Conservation (phyloP, 2,113 vertebrate genomes). For the Mustela lutreola region DNA sequence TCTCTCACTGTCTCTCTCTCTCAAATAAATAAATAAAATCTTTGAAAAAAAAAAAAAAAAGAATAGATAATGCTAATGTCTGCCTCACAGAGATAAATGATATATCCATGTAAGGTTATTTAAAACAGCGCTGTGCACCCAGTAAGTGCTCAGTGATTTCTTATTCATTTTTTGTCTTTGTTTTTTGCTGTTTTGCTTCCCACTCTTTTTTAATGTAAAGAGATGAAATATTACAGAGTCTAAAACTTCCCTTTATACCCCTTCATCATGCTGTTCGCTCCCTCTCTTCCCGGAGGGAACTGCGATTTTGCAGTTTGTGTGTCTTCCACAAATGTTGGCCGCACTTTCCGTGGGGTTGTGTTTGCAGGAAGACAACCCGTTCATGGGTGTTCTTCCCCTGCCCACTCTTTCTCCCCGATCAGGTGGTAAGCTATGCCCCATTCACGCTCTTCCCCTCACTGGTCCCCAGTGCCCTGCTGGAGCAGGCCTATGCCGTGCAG, state of each 20-base stretch:
- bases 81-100: background rate
- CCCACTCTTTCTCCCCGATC: constrained; percentile 59
- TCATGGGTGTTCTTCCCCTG: background rate
- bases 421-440: constrained; percentile 94
- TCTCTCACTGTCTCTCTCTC: too few species aligned
- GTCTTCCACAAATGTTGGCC: background rate
- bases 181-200: background rate
- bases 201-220: background rate
- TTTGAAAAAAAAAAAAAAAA: too few species aligned
- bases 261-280: background rate
- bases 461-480: constrained; percentile 90
- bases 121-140: background rate
- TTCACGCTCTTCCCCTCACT: constrained; percentile 94
- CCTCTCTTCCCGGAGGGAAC: background rate
- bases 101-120: background rate
- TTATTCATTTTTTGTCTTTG: background rate
- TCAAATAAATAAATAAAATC: too few species aligned
- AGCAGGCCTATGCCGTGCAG: constrained; percentile 93
- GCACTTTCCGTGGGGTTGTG: background rate
- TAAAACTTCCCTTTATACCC: background rate
- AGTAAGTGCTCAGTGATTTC: background rate
- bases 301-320: background rate
- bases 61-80: constrained; percentile 2
- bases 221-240: background rate
- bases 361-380: background rate